Base-by-base conservation (phyloP, 2,797 vertebrate species). In the Cercopithecus hamlyni region DNA sequence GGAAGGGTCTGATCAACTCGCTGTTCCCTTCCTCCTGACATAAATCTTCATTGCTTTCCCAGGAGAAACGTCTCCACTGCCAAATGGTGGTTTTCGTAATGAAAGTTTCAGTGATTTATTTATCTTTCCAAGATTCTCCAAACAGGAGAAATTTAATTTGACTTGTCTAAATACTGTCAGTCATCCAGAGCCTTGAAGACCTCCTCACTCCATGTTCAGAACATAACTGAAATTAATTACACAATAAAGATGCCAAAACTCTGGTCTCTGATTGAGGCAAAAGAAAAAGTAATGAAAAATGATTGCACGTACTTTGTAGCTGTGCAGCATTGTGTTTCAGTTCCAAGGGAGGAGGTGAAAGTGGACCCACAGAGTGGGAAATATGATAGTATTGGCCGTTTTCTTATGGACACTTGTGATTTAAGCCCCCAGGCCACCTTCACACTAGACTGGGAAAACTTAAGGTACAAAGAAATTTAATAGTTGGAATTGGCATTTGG, bases 131-230 rank as follows among this genome's bases (percentile, higher is more conserved):
- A 96, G 83, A 92, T 95, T 97, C 96, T 98, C 97, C 96, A 98
- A 98, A 98, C 96, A 98, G 70, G 39, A 96, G 55, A 97, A 96
- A 64, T 72, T 89, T 98, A 97, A 98, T 96, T 97, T 98, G 95
- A 97, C 36, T 98, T 97, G 95, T 97, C 95, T 97, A 97, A 98
- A 98, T 96, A 98, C 81, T 97, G 98, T 92, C 97, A 95, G 96
- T 97, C 90, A 61, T 41, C 88, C 58, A 0, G 1, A 97, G 94
- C 96, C 82, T 97, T 50, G 88, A 96, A 82, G 95, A 97, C 92
- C 72, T 81, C 96, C 96, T 81, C 90, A 93, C 36, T 97, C 70
- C 2, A 0, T 95, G 61, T 84, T 97, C 67, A 94, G 96, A 95
- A 85, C 80, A 85, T 93, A 95, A 96, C 20, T 12, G 91, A 97